Evolutionary conservation across 2,113 vertebrate genomes (phyloP), one percentile per base, ranked within the genome.

Genomic region (Tyrannus savana): DNA sequence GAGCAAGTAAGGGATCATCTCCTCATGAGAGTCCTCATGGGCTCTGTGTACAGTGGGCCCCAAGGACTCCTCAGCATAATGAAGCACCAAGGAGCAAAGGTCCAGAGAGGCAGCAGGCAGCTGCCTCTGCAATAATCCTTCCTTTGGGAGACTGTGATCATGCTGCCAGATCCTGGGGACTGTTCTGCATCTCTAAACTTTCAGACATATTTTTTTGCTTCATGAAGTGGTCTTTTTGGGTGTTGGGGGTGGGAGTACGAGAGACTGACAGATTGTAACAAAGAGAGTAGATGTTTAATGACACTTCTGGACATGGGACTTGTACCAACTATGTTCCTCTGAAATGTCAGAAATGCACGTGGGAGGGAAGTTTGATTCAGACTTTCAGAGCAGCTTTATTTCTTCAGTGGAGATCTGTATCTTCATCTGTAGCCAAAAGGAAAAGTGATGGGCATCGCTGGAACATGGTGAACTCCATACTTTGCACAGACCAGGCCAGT

Each of bases 321-420:
- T 58, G 28, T 66, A 85, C 53, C 74, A 90, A 35, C 53, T 83
- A 37, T 35, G 59, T 58, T 86, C 41, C 18, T 90, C 72, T 73
- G 74, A 95, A 97, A 96, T 95, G 96, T 66, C 84, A 96, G 94
- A 93, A 95, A 96, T 96, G 94, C 81, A 93, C 0, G 95, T 96
- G 94, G 95, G 95, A 96, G 94, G 83, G 71, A 85, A 94, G 85
- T 24, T 46, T 7, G 8, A 27, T 62, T 60, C 56, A 76, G 69
- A 66, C 30, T 66, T 93, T 67, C 49, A 90, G 87, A 84, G 84
- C 72, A 73, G 84, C 78, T 71, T 89, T 95, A 85, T 90, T 56
- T 53, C 50, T 69, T 42, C 42, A 69, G 4, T 11, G 1, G 60
- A 67, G 52, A 49, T 24, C 53, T 72, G 77, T 21, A 77, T 49